Base-by-base conservation (phyloP, 2,888 invertebrate species). In the Lamellibrachia columna region DNA sequence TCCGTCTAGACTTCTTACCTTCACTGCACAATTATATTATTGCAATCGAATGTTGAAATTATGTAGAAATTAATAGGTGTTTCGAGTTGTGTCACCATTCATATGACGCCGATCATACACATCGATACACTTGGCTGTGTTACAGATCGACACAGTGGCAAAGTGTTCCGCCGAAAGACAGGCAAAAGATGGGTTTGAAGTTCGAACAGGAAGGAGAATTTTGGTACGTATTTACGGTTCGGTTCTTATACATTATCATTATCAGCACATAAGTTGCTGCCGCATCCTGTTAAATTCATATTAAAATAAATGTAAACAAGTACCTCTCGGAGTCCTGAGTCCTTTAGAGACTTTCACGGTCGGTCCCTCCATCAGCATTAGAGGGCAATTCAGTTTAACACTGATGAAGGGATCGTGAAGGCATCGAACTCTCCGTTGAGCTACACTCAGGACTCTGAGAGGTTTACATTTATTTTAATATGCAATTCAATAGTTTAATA, bases 121-220 rank as follows among this genome's bases (percentile, higher is more conserved):
- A 40, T 40, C 40, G n/a, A 22, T 75, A 58, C 75, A n/a, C 75
- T 6, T 75, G 55, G 7, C 75, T 22, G n/a, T 75, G 75, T 75
- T 75, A 7, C 93, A 96, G 96, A 1, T 95, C 96, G 1, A 93
- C 94, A 9, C 95, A 96, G 93, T 95, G 95, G 97, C 95, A 96
- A 8, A 96, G 96, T 93, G 96, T 97, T 15, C 96, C 96, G 8
- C 96, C 96, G 52, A 95, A 96, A 53, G 97, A 97, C 94, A 96
- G 97, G 94, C 96, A 97, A 93, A 97, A 97, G 94, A 95, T 97
- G 93, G 97, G 97, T 53, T 96, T 97, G 11, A 97, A 96, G n/a
- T 97, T 97, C 94, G 97, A 97, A 93, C 97, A 97, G 93, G 97
- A 97, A 94, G 97, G 97, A 90, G 97, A 97, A 95, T 97, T 97